These are phyloP conservation scores for Martes flavigula DNA, from an alignment of 2,797 vertebrate species.

Conservation along the genomic window DNA sequence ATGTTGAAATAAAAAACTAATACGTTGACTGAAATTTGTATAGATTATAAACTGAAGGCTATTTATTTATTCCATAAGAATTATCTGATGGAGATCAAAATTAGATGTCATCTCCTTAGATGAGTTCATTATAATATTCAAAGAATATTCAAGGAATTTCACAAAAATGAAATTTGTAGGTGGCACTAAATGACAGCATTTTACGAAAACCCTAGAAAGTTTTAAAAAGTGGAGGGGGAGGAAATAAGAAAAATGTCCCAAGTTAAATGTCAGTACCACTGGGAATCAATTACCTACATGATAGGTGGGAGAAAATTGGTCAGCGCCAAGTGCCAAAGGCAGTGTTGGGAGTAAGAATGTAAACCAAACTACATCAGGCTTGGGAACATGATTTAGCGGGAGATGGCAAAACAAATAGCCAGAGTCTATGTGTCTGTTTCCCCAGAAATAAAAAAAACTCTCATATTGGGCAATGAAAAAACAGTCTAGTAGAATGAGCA, in stretches of 20 bases:
- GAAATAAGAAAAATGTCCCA: not conserved
- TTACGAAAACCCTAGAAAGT: not conserved
- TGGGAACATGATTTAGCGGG: not conserved
- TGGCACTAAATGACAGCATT: not conserved
- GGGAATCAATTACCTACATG: not conserved
- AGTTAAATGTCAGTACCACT: not conserved
- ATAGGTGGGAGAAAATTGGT: not conserved
- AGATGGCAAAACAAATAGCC: not conserved
- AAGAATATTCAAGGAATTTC: not conserved
- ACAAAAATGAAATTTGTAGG: not conserved
- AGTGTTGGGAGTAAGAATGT: not conserved
- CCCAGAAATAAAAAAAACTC: not conserved
- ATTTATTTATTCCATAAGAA: not conserved
- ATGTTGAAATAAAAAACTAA: not conserved
- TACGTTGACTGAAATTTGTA: not conserved
- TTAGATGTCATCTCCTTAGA: not conserved
- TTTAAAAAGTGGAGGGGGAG: not conserved
- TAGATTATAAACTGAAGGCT: not conserved
- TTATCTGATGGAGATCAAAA: slow-evolving; percentile 9
- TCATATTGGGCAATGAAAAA: not conserved
- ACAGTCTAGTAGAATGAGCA: not conserved
- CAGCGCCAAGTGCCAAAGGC: not conserved
- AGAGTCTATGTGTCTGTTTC: not conserved
- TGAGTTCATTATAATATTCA: not conserved
- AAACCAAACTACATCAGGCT: not conserved